Evolutionary conservation across 2,797 vertebrate species (phyloP), one percentile per base, ranked within the genome.

Genomic region (Hirundo rustica): DNA sequence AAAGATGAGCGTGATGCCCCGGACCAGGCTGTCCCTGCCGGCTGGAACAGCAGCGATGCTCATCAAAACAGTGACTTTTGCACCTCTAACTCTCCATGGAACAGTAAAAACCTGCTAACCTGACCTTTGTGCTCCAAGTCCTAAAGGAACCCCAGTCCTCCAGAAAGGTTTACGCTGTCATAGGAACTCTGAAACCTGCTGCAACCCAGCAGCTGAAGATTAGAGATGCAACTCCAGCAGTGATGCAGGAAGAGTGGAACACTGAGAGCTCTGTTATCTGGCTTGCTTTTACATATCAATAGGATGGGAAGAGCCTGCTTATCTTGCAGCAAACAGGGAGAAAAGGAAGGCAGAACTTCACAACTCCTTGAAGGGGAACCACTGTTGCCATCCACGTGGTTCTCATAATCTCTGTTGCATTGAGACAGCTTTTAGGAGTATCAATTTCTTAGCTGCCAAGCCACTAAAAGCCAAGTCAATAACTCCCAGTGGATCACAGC

Each of bases 1-100:
- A 42, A 62, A 42, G 42, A 50, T 40, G 40, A 34, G 5, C 65
- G 42, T 62, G 48, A 7, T 21, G 9, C 38, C n/a, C 40, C 30
- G 26, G 16, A 48, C 20, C 19, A 1, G 0, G 0, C 2, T 44
- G 6, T 32, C 15, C 30, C 32, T 44, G 17, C 40, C 73, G 30
- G 29, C 47, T 72, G 77, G 19, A 88, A 55, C 9, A n/a, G 7
- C 7, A 36, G 26, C 4, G 7, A 53, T 7, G 45, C 22, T 70
- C 23, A 54, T 8, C 26, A 73, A 23, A 60, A 65, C 64, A 11
- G 7, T 16, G 2, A 67, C 23, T 57, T 66, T 20, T 11, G 5
- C 42, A 18, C 22, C 48, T n/a, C 4, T 15, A 53, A 10, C 32
- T 27, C 7, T 32, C 65, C 16, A 20, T 3, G 1, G 80, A 75